phyloP scores from a whole-genome alignment of 2,888 invertebrate genomes.

The Tribolium freemani region DNA sequence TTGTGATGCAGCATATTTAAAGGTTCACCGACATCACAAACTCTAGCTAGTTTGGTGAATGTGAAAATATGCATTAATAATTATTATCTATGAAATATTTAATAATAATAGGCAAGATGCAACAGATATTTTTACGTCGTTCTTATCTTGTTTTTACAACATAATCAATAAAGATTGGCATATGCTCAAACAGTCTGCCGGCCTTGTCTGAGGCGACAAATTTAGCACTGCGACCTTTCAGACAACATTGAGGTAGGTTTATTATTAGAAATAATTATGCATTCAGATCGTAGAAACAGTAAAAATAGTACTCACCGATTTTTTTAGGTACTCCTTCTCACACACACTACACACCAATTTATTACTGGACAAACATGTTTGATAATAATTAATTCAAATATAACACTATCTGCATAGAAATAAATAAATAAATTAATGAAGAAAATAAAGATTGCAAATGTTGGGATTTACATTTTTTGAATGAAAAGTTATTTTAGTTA shows the following conservation, averaged over 20 bases:
- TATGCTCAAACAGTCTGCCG: neutral
- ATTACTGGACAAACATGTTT: neutral
- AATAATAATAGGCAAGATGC: neutral
- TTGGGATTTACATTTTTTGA: constrained; percentile 3
- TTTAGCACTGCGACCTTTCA: constrained; percentile 1
- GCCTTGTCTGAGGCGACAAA: constrained; percentile 1
- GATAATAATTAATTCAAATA: neutral
- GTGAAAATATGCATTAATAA: too few relatives aligned
- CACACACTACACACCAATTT: neutral
- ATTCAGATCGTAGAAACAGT: neutral
- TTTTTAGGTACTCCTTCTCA: neutral
- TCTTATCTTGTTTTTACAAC: constrained; percentile 21
- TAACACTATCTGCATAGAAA: too few relatives aligned
- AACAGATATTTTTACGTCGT: neutral
- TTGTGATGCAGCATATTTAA: too few relatives aligned
- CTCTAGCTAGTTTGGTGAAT: too few relatives aligned
- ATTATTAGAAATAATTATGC: neutral
- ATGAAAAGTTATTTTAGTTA: constrained; percentile 7
- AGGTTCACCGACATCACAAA: too few relatives aligned
- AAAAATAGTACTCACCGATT: constrained; percentile 18
- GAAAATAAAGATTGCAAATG: neutral
- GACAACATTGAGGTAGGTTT: constrained; percentile 19
- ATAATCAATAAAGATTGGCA: constrained; percentile 15
- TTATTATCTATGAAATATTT: neutral
- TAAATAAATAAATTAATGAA: too few relatives aligned